Percentiles rank a stretch among this genome's conserved stretches.
These are phyloP conservation scores for Sturmia bella DNA, from an alignment of 2,888 invertebrate genomes.

Conservation along the genomic window DNA sequence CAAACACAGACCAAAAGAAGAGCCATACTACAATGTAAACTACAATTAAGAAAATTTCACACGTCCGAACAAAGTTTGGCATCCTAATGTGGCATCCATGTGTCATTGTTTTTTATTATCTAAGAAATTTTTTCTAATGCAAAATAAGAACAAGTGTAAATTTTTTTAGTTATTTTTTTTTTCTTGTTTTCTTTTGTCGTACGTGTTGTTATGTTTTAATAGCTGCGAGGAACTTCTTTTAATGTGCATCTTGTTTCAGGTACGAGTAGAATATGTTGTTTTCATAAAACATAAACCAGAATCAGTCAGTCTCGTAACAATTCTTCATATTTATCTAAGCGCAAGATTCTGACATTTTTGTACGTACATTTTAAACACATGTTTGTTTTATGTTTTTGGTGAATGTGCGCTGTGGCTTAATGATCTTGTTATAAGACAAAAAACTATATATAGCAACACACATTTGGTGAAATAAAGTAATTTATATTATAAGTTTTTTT, in stretches of 20 bases:
- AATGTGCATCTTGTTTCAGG: too few species aligned
- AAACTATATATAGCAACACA: too few species aligned
- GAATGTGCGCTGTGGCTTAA: too few species aligned
- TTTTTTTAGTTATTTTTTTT: conserved; percentile 36
- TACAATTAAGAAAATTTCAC: conserved; percentile 42
- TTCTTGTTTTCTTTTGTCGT: too few species aligned
- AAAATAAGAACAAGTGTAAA: conserved; percentile 61
- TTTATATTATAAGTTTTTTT: too few species aligned
- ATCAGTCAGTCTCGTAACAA: too few species aligned
- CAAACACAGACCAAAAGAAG: conserved; percentile 6
- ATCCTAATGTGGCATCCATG: conserved; percentile 11
- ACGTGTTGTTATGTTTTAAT: too few species aligned
- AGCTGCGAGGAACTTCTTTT: too few species aligned
- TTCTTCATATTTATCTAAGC: conserved; percentile 65
- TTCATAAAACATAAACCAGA: too few species aligned
- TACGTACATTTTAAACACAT: conserved; percentile 57
- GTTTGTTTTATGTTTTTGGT: conserved; percentile 14
- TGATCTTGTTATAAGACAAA: too few species aligned
- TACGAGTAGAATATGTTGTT: too few species aligned
- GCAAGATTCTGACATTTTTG: conserved; percentile 72
- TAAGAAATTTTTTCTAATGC: not conserved
- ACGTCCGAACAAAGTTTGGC: conserved; percentile 42
- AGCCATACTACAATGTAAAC: conserved; percentile 22
- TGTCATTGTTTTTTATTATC: not conserved
- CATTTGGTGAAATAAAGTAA: too few species aligned